These are phyloP conservation scores for Otocyon megalotis DNA, from an alignment of 2,113 vertebrate species.

Conservation along the genomic window DNA sequence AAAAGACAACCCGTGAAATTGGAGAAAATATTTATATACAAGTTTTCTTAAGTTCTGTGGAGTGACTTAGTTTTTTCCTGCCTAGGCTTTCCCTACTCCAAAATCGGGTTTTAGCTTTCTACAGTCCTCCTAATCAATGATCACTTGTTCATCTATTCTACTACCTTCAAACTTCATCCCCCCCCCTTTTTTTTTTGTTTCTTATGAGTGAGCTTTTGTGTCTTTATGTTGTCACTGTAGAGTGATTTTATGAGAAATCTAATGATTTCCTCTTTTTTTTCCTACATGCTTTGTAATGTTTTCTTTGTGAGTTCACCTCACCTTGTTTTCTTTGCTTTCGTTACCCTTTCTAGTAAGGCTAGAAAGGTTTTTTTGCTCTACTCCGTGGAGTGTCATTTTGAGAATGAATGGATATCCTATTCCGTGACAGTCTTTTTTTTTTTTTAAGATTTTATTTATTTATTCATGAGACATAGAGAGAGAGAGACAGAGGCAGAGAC, in stretches of 20 bases:
- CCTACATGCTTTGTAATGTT: neutral
- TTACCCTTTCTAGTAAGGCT: neutral
- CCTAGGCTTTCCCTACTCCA: neutral
- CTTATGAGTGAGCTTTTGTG: neutral
- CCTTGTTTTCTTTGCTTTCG: neutral
- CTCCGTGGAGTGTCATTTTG: no score
- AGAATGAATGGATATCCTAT: no score
- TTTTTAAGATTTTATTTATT: no score
- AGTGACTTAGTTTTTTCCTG: neutral
- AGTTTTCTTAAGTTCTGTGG: neutral
- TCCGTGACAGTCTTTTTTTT: no score
- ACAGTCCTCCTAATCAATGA: neutral
- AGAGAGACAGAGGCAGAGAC: no score
- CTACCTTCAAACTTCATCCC: neutral
- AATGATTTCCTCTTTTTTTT: constrained; percentile 1
- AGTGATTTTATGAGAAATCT: neutral
- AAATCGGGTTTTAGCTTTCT: neutral
- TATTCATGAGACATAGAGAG: no score
- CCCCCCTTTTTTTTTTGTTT: neutral
- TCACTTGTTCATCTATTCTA: neutral
- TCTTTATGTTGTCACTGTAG: neutral
- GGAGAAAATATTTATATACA: neutral
- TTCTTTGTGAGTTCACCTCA: neutral
- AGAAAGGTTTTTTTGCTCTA: no score
- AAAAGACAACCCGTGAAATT: neutral